A percentile compares a stretch with the other conserved stretches of the same genome.
Conservation (phyloP, 2,113 vertebrate genomes). For the Sinocyclocheilus rhinocerous region DNA sequence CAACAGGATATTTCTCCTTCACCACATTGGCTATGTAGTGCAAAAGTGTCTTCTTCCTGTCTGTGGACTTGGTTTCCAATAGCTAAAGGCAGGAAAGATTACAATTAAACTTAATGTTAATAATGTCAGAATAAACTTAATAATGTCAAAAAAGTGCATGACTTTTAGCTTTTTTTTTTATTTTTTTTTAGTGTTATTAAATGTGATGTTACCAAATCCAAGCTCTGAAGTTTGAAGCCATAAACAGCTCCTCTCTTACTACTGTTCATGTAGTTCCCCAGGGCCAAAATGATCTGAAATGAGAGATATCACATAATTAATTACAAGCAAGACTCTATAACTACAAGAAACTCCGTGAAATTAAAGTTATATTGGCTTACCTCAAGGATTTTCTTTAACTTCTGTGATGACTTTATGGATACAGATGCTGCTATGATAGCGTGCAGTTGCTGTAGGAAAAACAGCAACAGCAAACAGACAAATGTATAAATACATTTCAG, state of each 20-base stretch:
- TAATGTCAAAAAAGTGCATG: background rate
- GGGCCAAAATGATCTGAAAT: constrained; percentile 91
- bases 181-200: too few species aligned
- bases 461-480: constrained; percentile 14
- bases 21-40: constrained; percentile 95
- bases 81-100: constrained; percentile 72
- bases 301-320: background rate
- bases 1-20: constrained; percentile 86
- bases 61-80: constrained; percentile 94
- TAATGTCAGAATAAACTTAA: background rate
- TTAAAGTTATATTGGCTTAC: constrained; percentile 66
- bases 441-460: constrained; percentile 88
- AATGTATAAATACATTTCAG: background rate
- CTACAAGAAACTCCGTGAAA: background rate
- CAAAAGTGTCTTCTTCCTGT: constrained; percentile 91
- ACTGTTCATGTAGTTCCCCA: constrained; percentile 99
- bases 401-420: constrained; percentile 98
- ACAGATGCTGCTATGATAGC: constrained; percentile 96
- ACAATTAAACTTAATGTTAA: background rate
- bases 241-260: constrained; percentile 97
- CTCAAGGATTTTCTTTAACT: constrained; percentile 98
- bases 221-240: constrained; percentile 96
- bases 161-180: too few species aligned
- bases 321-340: constrained; percentile 1
- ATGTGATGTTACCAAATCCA: constrained; percentile 86